Evolutionary conservation across 2,113 vertebrate species (phyloP), one percentile per base, ranked within the genome.

Genomic region (Scolopax mira): DNA sequence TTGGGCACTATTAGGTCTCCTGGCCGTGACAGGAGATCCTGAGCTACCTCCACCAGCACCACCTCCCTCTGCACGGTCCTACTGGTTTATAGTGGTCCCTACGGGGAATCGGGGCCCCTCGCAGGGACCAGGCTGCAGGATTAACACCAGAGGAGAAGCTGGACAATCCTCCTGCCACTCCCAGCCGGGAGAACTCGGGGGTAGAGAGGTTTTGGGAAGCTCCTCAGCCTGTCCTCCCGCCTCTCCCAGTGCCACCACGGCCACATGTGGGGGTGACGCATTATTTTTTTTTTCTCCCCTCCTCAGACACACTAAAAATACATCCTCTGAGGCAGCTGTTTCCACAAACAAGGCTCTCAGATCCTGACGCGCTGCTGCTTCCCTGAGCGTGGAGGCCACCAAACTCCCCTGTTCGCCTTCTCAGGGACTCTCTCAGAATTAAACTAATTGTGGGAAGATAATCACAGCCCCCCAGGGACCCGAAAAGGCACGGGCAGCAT

Each of bases 371-470:
- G 0, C 25, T 1, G 31, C 65, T 79, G 3, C 10, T 54, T 51
- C 27, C 28, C 31, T 0, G 3, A 9, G 44, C 0, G 3, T 0
- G 3, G 31, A n/a, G 25, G 19, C 39, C 5, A 3, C 3, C 23
- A 8, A 16, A 16, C 33, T 46, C 31, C 48, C 37, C 66, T 5
- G 39, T 46, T 64, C 46, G 5, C 49, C 69, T 65, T 33, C 49
- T 4, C 3, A 42, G 28, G 55, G 24, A 39, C 10, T 4, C n/a
- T n/a, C 79, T 9, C 15, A 1, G 54, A 51, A n/a, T 80, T 22
- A 7, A 41, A 24, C 24, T 51, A 13, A 25, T 5, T 44, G 46
- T 10, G 57, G 70, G 54, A 16, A 27, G 58, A 30, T 25, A 71
- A 66, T 16, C 48, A 10, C 66, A 55, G 51, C 22, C 39, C 51